Conservation (phyloP, 92 coral and sea anemone species). For the Virgularia gustaviana region DNA sequence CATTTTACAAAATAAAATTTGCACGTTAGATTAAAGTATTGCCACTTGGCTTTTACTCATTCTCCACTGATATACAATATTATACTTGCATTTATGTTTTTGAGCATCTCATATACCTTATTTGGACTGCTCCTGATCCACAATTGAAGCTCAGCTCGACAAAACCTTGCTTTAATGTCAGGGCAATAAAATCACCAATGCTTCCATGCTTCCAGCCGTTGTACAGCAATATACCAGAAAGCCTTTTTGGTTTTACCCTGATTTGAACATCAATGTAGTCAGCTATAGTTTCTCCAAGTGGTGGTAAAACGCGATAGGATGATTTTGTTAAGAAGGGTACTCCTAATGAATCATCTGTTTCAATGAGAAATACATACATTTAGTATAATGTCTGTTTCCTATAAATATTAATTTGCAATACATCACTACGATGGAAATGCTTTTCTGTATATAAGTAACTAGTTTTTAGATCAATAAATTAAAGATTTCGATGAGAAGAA, state of each 20-base stretch:
- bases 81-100: neutral
- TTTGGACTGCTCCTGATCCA: slow-evolving; percentile 51
- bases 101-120: slow-evolving; percentile 51
- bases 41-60: neutral
- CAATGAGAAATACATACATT: neutral
- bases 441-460: too few relatives aligned
- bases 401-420: too few relatives aligned
- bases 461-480: too few relatives aligned
- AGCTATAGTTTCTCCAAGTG: slow-evolving; percentile 41
- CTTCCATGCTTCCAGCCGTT: slow-evolving; percentile 33
- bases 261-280: slow-evolving; percentile 43
- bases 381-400: too few relatives aligned
- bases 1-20: too few relatives aligned
- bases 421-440: too few relatives aligned
- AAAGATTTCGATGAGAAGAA: too few relatives aligned
- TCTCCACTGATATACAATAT: neutral
- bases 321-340: slow-evolving; percentile 42
- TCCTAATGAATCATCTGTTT: neutral
- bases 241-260: slow-evolving; percentile 27
- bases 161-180: slow-evolving; percentile 47
- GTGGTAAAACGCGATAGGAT: slow-evolving; percentile 49
- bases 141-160: slow-evolving; percentile 56
- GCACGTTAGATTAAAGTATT: too few relatives aligned
- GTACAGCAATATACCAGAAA: slow-evolving; percentile 48
- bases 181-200: slow-evolving; percentile 55